Conservation (phyloP, 2,113 vertebrate genomes). For the Clarias magur region DNA sequence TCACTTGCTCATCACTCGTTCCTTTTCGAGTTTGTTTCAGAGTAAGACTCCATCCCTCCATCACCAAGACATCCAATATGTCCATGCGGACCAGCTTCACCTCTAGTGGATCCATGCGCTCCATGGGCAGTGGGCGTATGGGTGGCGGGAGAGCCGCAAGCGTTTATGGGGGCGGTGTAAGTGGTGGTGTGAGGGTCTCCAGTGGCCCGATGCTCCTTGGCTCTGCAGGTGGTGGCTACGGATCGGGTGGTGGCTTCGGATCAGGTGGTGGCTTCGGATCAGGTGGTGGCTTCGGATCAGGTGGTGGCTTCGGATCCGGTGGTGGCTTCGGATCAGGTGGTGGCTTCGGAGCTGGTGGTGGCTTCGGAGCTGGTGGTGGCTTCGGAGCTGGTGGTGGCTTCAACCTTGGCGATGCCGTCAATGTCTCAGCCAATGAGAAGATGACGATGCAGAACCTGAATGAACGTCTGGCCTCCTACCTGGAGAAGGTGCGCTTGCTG, state of each 20-base stretch:
- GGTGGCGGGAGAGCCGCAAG: conserved; percentile 31
- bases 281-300: not conserved
- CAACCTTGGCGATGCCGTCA: not conserved
- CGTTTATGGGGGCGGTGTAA: conserved; percentile 46
- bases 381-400: conserved; percentile 6
- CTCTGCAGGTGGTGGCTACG: not conserved
- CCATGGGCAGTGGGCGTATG: not conserved
- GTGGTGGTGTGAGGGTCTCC: conserved; percentile 52
- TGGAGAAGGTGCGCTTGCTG: conserved; percentile 62
- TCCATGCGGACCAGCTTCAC: not conserved
- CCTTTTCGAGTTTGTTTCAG: conserved; percentile 31
- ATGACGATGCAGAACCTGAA: conserved; percentile 68
- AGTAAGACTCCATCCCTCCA: conserved; percentile 1
- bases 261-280: not conserved
- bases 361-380: not conserved
- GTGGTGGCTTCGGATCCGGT: not conserved
- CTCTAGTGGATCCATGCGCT: conserved; percentile 31
- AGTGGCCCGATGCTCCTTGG: conserved; percentile 15
- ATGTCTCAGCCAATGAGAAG: conserved; percentile 56
- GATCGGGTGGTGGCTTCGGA: not conserved
- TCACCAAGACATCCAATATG: conserved; percentile 27
- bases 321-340: not conserved
- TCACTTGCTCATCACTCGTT: conserved; percentile 39
- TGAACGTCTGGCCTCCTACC: conserved; percentile 62
- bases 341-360: not conserved